These are phyloP conservation scores for Aphis gossypii DNA, from an alignment of 1,140 invertebrate genomes.

Conservation along the genomic window DNA sequence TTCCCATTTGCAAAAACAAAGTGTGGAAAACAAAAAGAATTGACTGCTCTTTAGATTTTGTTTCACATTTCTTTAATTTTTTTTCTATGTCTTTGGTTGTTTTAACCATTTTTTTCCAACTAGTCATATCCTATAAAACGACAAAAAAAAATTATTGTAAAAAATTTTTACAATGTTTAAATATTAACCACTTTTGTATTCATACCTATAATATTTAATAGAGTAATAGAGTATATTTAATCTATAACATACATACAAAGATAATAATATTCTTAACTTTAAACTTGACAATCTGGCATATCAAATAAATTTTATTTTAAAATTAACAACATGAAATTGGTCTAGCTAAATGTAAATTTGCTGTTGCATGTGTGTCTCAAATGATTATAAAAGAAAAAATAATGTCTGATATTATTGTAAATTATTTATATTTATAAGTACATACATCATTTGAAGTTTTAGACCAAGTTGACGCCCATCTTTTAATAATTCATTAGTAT, in stretches of 20 bases:
- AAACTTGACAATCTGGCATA: not conserved
- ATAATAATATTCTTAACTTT: not conserved
- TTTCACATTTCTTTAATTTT: constrained; percentile 54
- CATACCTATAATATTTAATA: not conserved
- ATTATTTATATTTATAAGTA: not conserved
- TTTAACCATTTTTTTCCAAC: constrained; percentile 54
- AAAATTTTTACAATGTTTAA: not conserved
- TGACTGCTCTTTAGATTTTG: constrained; percentile 50
- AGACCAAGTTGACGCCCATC: not conserved
- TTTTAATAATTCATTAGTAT: constrained; percentile 50
- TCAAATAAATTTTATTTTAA: not conserved
- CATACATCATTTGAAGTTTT: constrained; percentile 50
- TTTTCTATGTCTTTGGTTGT: constrained; percentile 54
- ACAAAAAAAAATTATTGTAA: not conserved
- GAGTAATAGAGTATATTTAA: too few species aligned
- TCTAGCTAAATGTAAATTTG: not conserved
- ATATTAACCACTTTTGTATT: not conserved
- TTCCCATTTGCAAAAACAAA: constrained; percentile 54
- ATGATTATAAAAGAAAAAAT: not conserved
- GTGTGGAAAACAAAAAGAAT: constrained; percentile 57
- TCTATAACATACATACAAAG: not conserved
- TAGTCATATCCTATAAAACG: constrained; percentile 19
- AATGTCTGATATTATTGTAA: not conserved
- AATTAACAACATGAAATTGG: not conserved
- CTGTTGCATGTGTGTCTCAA: not conserved